Conservation (phyloP, 53 echinoderm and acorn worm genomes). For the Patiria pectinifera region DNA sequence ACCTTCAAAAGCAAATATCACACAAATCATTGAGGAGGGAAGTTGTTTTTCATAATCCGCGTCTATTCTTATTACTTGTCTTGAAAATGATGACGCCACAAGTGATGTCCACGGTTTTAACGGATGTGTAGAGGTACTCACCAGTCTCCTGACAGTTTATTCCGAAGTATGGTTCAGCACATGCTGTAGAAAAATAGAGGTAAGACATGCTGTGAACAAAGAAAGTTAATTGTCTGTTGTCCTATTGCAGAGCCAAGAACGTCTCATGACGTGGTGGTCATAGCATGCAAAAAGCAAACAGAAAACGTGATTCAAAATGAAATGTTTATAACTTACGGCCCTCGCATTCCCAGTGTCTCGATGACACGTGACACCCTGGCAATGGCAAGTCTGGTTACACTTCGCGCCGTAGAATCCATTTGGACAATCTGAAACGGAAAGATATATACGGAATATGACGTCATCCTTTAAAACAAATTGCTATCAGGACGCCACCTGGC, state of each 20-base stretch:
- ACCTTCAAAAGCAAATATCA: neutral
- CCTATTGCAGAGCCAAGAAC: no score
- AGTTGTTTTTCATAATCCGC: no score
- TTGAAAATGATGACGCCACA: neutral
- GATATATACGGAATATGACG: neutral
- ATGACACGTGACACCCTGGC: constrained; percentile 19
- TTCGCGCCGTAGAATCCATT: neutral
- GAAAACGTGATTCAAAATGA: neutral
- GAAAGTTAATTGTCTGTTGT: no score
- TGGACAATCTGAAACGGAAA: constrained; percentile 21
- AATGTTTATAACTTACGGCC: constrained; percentile 17
- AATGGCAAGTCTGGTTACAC: constrained; percentile 18
- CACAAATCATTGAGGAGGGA: neutral
- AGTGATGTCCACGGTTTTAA: neutral
- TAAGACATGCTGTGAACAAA: neutral
- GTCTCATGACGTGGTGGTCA: no score
- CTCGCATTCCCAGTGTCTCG: constrained; percentile 31
- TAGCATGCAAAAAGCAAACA: no score
- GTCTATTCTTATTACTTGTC: neutral
- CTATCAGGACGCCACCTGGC: neutral
- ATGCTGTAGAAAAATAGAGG: neutral
- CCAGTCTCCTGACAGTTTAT: constrained; percentile 17
- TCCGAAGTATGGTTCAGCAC: constrained; percentile 35
- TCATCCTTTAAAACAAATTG: neutral
- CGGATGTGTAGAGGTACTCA: neutral